phyloP scores from a whole-genome alignment of 2,888 invertebrate species.

The Laothoe populi region DNA sequence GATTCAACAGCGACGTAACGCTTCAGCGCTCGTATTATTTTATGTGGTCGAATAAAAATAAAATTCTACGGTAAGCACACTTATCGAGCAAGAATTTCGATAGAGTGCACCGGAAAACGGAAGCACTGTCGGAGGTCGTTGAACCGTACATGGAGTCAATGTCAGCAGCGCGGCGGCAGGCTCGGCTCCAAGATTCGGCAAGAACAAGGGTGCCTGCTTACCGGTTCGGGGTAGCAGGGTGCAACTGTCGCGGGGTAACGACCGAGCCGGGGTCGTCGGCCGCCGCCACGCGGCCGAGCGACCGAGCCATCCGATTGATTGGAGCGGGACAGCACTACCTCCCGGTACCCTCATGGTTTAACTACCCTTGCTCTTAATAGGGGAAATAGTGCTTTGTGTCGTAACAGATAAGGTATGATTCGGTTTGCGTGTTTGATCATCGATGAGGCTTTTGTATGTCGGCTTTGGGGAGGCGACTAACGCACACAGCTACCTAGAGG shows the following conservation, averaged over 20 bases:
- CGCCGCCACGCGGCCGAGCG: constrained; percentile 80
- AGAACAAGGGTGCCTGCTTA: constrained; percentile 75
- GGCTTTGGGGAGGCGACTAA: constrained; percentile 48
- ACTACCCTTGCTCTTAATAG: constrained; percentile 66
- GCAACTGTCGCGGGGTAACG: constrained; percentile 80
- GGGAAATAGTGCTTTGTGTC: constrained; percentile 68
- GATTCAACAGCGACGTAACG: constrained; percentile 10
- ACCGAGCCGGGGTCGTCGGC: constrained; percentile 79
- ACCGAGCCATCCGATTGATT: constrained; percentile 78
- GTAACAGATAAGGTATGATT: constrained; percentile 68
- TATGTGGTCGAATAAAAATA: constrained; percentile 39
- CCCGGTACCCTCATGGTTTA: constrained; percentile 68
- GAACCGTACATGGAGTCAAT: constrained; percentile 77
- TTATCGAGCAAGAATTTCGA: constrained; percentile 52
- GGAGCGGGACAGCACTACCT: constrained; percentile 74
- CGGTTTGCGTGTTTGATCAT: constrained; percentile 44
- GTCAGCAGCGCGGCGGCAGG: constrained; percentile 61
- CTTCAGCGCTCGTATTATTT: constrained; percentile 24
- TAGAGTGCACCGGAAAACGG: constrained; percentile 70
- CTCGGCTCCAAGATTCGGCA: constrained; percentile 76
- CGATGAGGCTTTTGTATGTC: constrained; percentile 52
- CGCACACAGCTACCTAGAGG: constrained; percentile 74
- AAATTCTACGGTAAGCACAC: constrained; percentile 41
- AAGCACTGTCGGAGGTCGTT: constrained; percentile 67
- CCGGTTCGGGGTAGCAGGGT: constrained; percentile 79